phyloP scores from a whole-genome alignment of 2,888 invertebrate species.

The Nematopogon swammerdamellus region DNA sequence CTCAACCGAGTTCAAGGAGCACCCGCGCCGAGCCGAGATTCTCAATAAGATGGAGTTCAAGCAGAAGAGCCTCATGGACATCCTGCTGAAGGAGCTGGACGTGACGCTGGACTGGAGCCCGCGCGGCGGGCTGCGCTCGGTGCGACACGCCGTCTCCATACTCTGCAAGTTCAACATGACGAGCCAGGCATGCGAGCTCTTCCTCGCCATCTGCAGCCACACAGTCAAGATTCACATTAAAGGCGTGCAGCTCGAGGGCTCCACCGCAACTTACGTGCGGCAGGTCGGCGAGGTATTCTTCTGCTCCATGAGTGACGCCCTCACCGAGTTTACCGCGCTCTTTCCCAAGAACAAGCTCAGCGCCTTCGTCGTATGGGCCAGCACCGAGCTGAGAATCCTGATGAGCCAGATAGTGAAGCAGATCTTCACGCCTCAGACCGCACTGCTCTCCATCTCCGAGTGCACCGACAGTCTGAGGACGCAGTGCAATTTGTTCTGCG shows the following conservation, averaged over 20 bases:
- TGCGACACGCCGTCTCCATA: slow-evolving; percentile 78
- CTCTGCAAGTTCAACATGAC: slow-evolving; percentile 71
- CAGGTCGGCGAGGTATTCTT: slow-evolving; percentile 83
- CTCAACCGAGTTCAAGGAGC: slow-evolving; percentile 34
- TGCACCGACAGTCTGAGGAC: slow-evolving; percentile 79
- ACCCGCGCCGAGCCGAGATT: slow-evolving; percentile 37
- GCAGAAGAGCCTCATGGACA: slow-evolving; percentile 76
- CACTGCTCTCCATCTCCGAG: slow-evolving; percentile 78
- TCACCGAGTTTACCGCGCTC: slow-evolving; percentile 59
- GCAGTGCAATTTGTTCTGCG: slow-evolving; percentile 61
- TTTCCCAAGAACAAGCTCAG: slow-evolving; percentile 70
- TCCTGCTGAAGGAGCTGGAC: slow-evolving; percentile 84
- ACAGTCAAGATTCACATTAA: slow-evolving; percentile 78
- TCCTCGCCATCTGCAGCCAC: slow-evolving; percentile 76
- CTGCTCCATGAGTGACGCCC: slow-evolving; percentile 73
- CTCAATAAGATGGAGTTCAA: slow-evolving; percentile 63
- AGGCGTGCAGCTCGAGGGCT: slow-evolving; percentile 76
- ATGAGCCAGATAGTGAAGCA: slow-evolving; percentile 82
- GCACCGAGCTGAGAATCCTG: slow-evolving; percentile 74
- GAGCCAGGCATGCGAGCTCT: slow-evolving; percentile 76
- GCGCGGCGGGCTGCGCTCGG: slow-evolving; percentile 84
- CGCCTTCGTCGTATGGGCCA: slow-evolving; percentile 86
- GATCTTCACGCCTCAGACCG: slow-evolving; percentile 86
- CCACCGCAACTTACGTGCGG: slow-evolving; percentile 74
- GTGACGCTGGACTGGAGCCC: slow-evolving; percentile 87